Evolutionary conservation across 2,797 vertebrate species (phyloP), one percentile per base, ranked within the genome.

Genomic region (Falco novaeseelandiae): DNA sequence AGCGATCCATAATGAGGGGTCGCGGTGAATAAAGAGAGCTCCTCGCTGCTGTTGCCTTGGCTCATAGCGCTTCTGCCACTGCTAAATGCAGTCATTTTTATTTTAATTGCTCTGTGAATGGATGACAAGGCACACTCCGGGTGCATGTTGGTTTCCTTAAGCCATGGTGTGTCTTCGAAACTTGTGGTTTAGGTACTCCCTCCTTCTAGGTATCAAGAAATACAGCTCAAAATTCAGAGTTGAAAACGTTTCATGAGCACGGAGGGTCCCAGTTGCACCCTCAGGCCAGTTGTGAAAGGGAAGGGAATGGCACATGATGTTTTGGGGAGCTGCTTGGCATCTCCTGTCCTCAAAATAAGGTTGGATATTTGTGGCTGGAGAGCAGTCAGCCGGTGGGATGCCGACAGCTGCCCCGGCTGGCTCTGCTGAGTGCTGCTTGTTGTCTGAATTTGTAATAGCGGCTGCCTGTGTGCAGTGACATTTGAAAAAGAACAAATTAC

Each of bases 1-100:
- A 91, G 76, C 84, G 91, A 78, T 83, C 78, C 86, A 62, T 89
- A 96, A 94, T 82, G 87, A 95, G 79, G 51, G 66, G 52, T 79
- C 4, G 4, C 1, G 3, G 44, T 69, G 89, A 91, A 92, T 73
- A 51, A 46, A 84, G 79, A 46, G 80, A 85, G 66, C 76, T 63
- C 63, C 23, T 66, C 12, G 34, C 81, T 67, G 58, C 51, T 30
- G 14, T 38, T 61, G 55, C 78, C 44, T 73, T 73, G 15, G 12
- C 90, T 91, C 0, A 0, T 22, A 66, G 76, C 4, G 3, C 48
- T 61, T 91, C 63, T 86, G 78, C 87, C 13, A 2, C 70, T 46
- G 80, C 57, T 77, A 66, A 85, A 70, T 16, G 40, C 30, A 48
- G 58, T 71, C 8, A 49, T 81, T 83, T 86, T 92, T 66, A 48